A percentile compares a stretch with the other conserved stretches of the same genome.
phyloP scores from a whole-genome alignment of 2,888 invertebrate species.

The Gandaritis pyraliata region DNA sequence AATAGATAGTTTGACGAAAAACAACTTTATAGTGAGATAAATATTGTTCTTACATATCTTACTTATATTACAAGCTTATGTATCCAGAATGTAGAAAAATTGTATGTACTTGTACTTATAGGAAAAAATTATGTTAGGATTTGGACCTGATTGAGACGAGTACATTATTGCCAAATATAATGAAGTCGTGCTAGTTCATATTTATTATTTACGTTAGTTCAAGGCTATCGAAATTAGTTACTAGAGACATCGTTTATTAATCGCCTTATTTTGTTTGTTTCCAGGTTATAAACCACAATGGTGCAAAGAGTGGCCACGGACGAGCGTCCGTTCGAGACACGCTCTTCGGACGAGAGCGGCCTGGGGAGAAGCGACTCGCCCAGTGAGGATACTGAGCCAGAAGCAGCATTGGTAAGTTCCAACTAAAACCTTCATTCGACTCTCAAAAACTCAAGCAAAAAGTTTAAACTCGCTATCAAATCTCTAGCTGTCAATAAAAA shows the following conservation, averaged over 20 bases:
- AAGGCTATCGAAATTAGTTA: too few species aligned
- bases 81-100: too few species aligned
- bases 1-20: too few species aligned
- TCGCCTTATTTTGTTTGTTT: neutral
- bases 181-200: too few species aligned
- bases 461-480: constrained; percentile 28
- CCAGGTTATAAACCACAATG: constrained; percentile 56
- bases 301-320: constrained; percentile 74
- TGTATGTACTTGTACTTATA: too few species aligned
- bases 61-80: too few species aligned
- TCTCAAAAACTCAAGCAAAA: constrained; percentile 28
- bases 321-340: constrained; percentile 76
- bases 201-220: too few species aligned
- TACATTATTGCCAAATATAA: too few species aligned
- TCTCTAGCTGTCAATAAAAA: constrained; percentile 38
- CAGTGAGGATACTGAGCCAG: constrained; percentile 72
- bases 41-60: too few species aligned
- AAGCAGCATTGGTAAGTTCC: constrained; percentile 74
- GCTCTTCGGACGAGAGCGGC: constrained; percentile 78
- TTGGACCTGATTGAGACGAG: too few species aligned
- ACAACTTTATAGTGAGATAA: too few species aligned
- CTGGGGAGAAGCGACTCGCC: constrained; percentile 73
- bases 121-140: too few species aligned
- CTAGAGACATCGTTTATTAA: neutral
- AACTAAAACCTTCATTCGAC: neutral